Evolutionary conservation across 2,113 vertebrate genomes (phyloP), one percentile per base, ranked within the genome.

Genomic region (Archocentrus centrarchus): DNA sequence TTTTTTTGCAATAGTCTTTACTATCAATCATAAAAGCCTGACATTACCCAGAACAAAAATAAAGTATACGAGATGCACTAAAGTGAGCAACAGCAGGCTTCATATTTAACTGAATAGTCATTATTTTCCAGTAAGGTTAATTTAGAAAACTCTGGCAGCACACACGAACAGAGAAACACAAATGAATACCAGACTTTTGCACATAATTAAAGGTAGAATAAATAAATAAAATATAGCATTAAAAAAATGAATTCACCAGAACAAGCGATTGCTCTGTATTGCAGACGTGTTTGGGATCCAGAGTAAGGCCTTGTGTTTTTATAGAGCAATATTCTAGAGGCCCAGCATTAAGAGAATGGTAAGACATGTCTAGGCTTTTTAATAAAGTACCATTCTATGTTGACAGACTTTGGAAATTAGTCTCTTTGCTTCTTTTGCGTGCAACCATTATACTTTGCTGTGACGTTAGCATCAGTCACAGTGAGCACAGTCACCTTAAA

Each of bases 141-240:
- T 75, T 87, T 83, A 79, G 87, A 87, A 93, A 88, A 79, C 47
- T 82, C 81, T 89, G 91, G 93, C 87, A 89, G 79, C 64, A 75
- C 44, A 59, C 82, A 66, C 62, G 6, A 58, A 80, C 63, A 82
- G 80, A 78, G 82, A 92, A 92, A 91, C 84, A 88, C 39, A 85
- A 92, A 94, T 93, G 24, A 93, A 91, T 88, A 59, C 91, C 93
- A 94, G 93, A 92, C 80, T 88, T 92, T 93, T 92, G 78, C 93
- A 93, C 93, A 85, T 66, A 92, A 76, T 93, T 92, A 93, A 91
- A 88, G 41, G 53, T 58, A 32, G 47, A 53, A 53, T 27, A 73
- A 58, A 47, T 53, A 1, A 55, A 86, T 2, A 87, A 91, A 89
- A 88, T 14, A 37, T 82, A 59, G 84, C 81, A 89, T 83, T 39